These are phyloP conservation scores for Halcyon malimbica DNA, from an alignment of 2,113 vertebrate genomes.

Conservation along the genomic window DNA sequence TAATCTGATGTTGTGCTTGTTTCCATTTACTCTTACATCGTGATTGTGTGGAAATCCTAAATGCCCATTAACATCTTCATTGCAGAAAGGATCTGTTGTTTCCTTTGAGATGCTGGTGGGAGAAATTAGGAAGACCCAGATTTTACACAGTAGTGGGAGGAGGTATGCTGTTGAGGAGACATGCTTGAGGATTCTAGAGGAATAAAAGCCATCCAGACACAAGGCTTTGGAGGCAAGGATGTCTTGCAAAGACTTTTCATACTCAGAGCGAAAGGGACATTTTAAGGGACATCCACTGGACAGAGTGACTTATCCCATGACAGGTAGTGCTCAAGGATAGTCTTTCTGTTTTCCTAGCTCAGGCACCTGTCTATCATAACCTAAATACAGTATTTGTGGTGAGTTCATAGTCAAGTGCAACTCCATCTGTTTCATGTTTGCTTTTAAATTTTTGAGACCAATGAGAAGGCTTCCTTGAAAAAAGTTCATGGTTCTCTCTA, in stretches of 20 bases:
- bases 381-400: not conserved
- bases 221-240: not conserved
- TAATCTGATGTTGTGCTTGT: not conserved
- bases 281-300: not conserved
- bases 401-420: not conserved
- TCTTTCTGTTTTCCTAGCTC: not conserved
- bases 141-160: not conserved
- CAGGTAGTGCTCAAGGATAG: not conserved
- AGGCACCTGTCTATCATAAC: fast-evolving
- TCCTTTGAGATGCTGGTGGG: not conserved
- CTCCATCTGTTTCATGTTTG: not conserved
- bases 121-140: not conserved
- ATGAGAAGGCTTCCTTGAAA: not conserved
- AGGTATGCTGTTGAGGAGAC: not conserved
- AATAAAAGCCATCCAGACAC: not conserved
- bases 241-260: not conserved
- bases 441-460: not conserved
- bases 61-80: not conserved
- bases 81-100: not conserved
- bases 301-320: not conserved
- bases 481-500: not conserved
- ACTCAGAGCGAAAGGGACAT: not conserved
- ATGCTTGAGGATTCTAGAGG: not conserved
- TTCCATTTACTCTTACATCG: not conserved
- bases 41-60: not conserved